Base-by-base conservation (phyloP, 2,113 vertebrate genomes). In the Gnathonemus echidnorhynchus region DNA sequence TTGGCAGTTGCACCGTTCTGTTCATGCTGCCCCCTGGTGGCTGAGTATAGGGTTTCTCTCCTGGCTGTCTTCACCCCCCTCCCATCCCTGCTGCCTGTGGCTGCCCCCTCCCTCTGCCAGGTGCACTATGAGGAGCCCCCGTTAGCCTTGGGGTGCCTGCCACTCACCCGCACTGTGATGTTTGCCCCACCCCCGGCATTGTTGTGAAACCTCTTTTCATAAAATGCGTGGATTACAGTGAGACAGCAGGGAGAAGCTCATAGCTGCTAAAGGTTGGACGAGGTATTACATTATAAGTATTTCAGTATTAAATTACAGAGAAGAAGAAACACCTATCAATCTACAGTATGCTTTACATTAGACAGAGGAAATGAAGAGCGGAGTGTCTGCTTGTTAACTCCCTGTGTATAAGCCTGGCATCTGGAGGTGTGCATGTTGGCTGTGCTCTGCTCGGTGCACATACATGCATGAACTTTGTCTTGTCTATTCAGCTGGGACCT, bases 71-170 rank as follows among this genome's bases (percentile, higher is more conserved):
- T 90, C 92, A 87, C 62, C 90, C 91, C 90, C 90, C 52, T 86
- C 90, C 74, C 88, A 77, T 91, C 92, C 87, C 90, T 91, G 39
- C 93, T 91, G 84, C 91, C 91, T 50, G 53, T 92, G 74, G 77
- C 92, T 42, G 70, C 90, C 92, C 92, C 91, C 9, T 84, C 92
- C 27, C 84, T 92, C 70, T 90, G 90, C 87, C 89, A 94, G 92
- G 92, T 93, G 92, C 87, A 91, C 15, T 0, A 1, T 66, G 24
- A 35, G 46, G 11, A 11, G 24, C 62, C n/a, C 62, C 11, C 3
- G 62, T n/a, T 31, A 70, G 53, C 53, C 62, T 31, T 31, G 24
- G 24, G 27, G 2, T 11, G 10, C 10, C 62, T 70, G 24, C n/a
- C 24, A 31, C 62, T 70, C 24, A 70, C n/a, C 62, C 0, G n/a